Evolutionary conservation across 2,797 vertebrate species (phyloP).

Genomic region (Labeo calbasu): DNA sequence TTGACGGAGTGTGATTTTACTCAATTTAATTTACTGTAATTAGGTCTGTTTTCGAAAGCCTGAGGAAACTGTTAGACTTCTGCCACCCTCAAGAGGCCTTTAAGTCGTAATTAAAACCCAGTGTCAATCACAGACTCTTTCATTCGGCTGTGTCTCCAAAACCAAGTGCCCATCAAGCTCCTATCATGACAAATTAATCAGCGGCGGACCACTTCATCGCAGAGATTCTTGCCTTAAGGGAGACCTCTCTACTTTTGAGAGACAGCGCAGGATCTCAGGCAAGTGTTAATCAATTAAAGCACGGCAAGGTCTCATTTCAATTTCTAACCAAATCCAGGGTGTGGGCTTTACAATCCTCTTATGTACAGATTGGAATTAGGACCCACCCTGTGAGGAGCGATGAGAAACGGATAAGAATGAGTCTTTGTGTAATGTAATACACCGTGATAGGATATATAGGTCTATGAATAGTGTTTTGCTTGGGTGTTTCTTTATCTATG

Average conservation of each 20-base stretch:
- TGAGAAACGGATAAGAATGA: not conserved
- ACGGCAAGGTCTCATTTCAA: slow-evolving; percentile 33
- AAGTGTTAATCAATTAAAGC: slow-evolving; percentile 56
- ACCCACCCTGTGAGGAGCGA: slow-evolving; percentile 21
- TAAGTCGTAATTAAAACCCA: slow-evolving; percentile 62
- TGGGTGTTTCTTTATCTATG: slow-evolving; percentile 8
- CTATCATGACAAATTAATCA: slow-evolving; percentile 63
- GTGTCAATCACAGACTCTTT: slow-evolving; percentile 56
- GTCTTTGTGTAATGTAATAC: slow-evolving; percentile 9
- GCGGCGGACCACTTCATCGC: slow-evolving; percentile 23
- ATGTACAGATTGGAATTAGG: slow-evolving; percentile 41
- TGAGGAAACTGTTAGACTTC: slow-evolving; percentile 33
- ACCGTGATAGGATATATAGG: not conserved
- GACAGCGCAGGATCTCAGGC: slow-evolving; percentile 23
- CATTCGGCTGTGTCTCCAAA: slow-evolving; percentile 50
- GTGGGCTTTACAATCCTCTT: slow-evolving; percentile 42
- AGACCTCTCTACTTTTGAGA: slow-evolving; percentile 37
- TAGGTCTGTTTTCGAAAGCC: slow-evolving; percentile 47
- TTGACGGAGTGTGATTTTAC: slow-evolving; percentile 48
- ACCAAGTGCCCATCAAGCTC: slow-evolving; percentile 52
- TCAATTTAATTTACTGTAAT: slow-evolving; percentile 60
- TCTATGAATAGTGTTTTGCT: not conserved
- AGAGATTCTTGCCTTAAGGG: slow-evolving; percentile 39
- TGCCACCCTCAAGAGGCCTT: slow-evolving; percentile 50
- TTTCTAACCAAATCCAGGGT: slow-evolving; percentile 52